A percentile compares a stretch with the other conserved stretches of the same genome.
phyloP scores from a whole-genome alignment of 2,113 vertebrate genomes.

The Sebastes fasciatus region DNA sequence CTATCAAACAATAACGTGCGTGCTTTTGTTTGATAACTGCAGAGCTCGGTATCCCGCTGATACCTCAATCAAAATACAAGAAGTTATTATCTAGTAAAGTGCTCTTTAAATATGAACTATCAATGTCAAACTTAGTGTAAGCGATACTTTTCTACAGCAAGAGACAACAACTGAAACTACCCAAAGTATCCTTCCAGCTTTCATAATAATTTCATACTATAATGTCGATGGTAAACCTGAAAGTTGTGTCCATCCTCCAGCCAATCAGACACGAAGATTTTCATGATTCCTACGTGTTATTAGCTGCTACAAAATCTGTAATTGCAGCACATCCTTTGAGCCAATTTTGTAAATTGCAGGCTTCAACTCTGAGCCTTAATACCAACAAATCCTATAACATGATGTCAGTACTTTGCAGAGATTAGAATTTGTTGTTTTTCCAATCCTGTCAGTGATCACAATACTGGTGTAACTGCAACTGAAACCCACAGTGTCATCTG shows the following conservation, averaged over 20 bases:
- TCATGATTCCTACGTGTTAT: background rate
- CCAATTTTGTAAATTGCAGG: background rate
- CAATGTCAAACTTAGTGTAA: background rate
- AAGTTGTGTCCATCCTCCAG: too few species aligned
- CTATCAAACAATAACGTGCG: background rate
- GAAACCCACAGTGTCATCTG: background rate
- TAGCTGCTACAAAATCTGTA: background rate
- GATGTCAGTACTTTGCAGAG: background rate
- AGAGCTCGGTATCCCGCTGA: background rate
- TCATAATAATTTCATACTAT: too few species aligned
- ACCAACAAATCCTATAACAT: background rate
- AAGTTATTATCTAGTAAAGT: too few species aligned
- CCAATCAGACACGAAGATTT: too few species aligned
- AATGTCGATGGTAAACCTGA: too few species aligned
- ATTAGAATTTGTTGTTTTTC: background rate
- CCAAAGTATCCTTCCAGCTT: background rate
- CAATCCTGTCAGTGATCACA: background rate
- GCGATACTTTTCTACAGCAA: too few species aligned
- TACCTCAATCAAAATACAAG: too few species aligned
- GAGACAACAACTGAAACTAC: background rate
- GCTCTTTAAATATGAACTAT: too few species aligned
- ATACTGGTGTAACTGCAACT: background rate
- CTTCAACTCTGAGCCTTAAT: background rate
- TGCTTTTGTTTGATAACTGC: conserved; percentile 7
- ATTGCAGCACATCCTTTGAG: background rate